These are phyloP conservation scores for Drosophila nikananu DNA, from an alignment of 1,140 invertebrate genomes.

Conservation along the genomic window DNA sequence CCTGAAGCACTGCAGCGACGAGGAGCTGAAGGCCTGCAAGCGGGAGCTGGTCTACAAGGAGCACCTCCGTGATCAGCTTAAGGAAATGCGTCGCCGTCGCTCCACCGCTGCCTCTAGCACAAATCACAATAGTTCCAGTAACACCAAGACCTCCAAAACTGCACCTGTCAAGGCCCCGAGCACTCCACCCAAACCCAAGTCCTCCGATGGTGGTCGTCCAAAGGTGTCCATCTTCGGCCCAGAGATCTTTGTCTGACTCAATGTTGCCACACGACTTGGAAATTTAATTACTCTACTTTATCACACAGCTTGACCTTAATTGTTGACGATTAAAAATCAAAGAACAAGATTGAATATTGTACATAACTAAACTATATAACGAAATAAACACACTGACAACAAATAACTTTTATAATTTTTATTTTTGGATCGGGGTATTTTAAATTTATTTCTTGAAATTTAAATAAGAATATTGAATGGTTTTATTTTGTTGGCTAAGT, in stretches of 20 bases:
- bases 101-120: neutral
- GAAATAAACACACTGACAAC: neutral
- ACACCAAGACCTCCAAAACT: neutral
- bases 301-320: constrained; percentile 51
- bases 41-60: constrained; percentile 73
- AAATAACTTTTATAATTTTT: neutral
- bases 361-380: constrained; percentile 1
- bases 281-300: constrained; percentile 16
- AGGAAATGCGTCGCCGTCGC: constrained; percentile 33
- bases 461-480: neutral
- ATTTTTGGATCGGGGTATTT: neutral
- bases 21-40: constrained; percentile 73
- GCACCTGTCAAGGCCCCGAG: constrained; percentile 40
- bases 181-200: constrained; percentile 64
- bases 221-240: constrained; percentile 58
- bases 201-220: neutral
- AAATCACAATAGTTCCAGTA: neutral
- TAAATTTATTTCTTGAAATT: neutral
- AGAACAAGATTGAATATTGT: constrained; percentile 45
- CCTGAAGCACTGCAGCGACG: constrained; percentile 69
- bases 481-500: too few relatives aligned
- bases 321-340: constrained; percentile 80
- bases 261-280: neutral
- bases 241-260: constrained; percentile 63
- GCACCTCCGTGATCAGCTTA: constrained; percentile 59